phyloP scores from a whole-genome alignment of 2,113 vertebrate genomes.

The Pedetes capensis region DNA sequence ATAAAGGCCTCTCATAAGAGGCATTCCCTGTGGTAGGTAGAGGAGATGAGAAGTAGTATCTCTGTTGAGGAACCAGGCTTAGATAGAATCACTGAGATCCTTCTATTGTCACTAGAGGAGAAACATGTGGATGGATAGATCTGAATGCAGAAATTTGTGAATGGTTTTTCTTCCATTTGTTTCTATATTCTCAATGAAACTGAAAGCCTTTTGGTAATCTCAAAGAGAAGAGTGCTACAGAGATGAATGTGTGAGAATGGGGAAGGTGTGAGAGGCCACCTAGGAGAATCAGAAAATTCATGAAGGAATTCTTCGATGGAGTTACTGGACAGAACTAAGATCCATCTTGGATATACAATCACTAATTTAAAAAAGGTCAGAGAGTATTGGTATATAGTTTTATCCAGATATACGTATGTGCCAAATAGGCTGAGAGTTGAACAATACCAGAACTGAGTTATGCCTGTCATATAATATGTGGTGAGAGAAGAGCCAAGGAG shows the following conservation, averaged over 20 bases:
- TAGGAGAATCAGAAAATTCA: neutral
- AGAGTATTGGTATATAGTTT: neutral
- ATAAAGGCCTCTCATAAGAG: neutral
- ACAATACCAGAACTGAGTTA: neutral
- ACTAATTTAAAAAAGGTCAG: neutral
- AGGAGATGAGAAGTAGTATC: neutral
- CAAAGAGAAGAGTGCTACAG: neutral
- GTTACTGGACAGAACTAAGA: neutral
- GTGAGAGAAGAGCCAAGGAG: neutral
- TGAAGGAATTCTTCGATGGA: neutral
- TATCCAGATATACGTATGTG: neutral
- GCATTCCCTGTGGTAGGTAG: neutral
- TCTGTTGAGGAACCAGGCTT: fast-evolving
- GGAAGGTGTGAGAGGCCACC: neutral
- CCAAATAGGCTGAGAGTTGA: neutral
- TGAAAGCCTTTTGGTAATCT: neutral
- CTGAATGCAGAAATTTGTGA: neutral
- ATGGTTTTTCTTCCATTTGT: neutral
- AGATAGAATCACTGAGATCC: neutral
- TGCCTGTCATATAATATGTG: neutral
- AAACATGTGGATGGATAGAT: too few relatives aligned
- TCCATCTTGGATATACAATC: neutral
- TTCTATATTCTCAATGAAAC: neutral
- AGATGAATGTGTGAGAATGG: neutral
- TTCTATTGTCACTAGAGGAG: neutral